These are phyloP conservation scores for Callinectes sapidus DNA, from an alignment of 2,888 invertebrate genomes.

Conservation along the genomic window DNA sequence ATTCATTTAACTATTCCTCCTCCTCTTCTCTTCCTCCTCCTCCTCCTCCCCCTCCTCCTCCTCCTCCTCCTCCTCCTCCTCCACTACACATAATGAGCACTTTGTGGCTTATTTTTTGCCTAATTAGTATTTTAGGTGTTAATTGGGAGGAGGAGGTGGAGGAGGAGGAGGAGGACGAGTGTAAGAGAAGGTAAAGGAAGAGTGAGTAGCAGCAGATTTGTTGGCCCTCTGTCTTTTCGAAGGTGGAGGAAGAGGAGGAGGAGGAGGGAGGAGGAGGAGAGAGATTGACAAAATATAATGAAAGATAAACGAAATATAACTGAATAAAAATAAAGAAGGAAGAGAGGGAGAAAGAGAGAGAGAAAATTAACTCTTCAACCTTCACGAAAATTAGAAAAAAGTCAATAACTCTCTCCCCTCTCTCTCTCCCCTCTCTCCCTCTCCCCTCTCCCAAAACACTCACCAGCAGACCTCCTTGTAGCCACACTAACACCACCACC, in stretches of 20 bases:
- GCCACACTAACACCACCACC: not conserved
- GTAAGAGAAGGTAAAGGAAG: too few species aligned
- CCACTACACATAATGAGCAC: too few species aligned
- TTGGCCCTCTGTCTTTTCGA: too few species aligned
- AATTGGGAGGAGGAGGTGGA: not conserved
- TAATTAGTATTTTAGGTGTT: not conserved
- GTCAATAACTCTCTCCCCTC: too few species aligned
- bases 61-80: too few species aligned
- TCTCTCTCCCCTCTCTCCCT: conserved; percentile 34
- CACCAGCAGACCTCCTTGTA: not conserved
- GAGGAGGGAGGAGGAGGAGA: not conserved
- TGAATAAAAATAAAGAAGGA: too few species aligned
- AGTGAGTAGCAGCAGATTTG: too few species aligned
- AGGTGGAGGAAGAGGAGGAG: not conserved
- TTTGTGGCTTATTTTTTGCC: not conserved
- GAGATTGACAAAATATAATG: not conserved
- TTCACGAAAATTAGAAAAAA: too few species aligned
- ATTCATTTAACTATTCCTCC: too few species aligned
- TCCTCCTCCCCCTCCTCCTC: too few species aligned
- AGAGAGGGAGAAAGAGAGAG: conserved; percentile 42
- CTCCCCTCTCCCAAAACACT: not conserved
- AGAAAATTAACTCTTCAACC: not conserved
- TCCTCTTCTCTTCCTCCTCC: too few species aligned
- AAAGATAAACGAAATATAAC: not conserved
- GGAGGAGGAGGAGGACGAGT: too few species aligned